Evolutionary conservation across 2,888 invertebrate species (phyloP), one percentile per base, ranked within the genome.

Genomic region (Megastigmus dorsalis): DNA sequence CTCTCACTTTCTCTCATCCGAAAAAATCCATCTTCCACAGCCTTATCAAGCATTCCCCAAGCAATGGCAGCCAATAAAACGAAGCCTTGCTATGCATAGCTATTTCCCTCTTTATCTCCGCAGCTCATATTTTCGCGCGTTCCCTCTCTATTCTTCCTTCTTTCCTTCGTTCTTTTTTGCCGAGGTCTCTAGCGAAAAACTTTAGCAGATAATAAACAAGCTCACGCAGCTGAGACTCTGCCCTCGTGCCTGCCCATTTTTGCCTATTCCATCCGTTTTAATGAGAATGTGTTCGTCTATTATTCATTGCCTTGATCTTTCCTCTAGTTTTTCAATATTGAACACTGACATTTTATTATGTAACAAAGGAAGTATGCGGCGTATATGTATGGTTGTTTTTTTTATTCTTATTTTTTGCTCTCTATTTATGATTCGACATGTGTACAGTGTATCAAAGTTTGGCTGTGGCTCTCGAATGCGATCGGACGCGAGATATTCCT

Each of bases 41-140:
- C 59, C 52, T 67, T 67, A 67, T 67, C 67, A 41, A 55, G 45
- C 26, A 45, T 68, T 74, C 68, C 62, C 55, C 38, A 55, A 48
- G 48, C 68, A 59, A 65, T 69, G 59, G 59, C 28, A 65, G 63
- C 69, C 63, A 74, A 69, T 69, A 74, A 57, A 30, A 13, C 36
- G 36, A 36, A 20, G 45, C 15, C 48, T 30, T 23, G 30, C 43
- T 66, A 72, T 72, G 57, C 66, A 52, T 59, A 52, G 59, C 30
- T 20, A 26, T 45, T 33, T 45, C 52, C 45, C 57, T 71, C 65
- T 71, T 55, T 57, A 54, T 54, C 54, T 43, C 33, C 38, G 15
- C 30, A 30, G 69, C 41, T 41, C 62, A 18, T 48, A 43, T 15
- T 45, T 26, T 50, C 28, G 9, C 41, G 15, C 65, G 36, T 38